A percentile compares a stretch with the other conserved stretches of the same genome.
Evolutionary conservation across 2,113 vertebrate species (phyloP).

Genomic region (Penelope pileata): DNA sequence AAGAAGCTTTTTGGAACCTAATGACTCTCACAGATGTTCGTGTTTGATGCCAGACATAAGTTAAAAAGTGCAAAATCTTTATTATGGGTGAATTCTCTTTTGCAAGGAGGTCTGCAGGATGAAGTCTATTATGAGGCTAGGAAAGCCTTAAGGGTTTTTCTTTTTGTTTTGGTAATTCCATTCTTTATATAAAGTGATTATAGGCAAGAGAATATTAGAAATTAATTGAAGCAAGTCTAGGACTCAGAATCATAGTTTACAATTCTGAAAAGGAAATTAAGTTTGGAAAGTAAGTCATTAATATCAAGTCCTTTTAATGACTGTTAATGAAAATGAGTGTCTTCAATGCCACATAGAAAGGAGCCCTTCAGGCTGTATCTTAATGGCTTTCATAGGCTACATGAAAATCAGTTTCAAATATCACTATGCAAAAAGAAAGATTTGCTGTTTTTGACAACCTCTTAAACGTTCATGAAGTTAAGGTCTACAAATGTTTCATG

Average conservation of each 20-base stretch:
- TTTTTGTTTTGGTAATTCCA: not conserved
- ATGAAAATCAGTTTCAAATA: not conserved
- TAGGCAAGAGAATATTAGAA: not conserved
- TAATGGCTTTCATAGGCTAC: not conserved
- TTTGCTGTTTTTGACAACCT: not conserved
- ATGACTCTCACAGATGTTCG: not conserved
- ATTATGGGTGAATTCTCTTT: not conserved
- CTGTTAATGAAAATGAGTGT: not conserved
- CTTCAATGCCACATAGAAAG: not conserved
- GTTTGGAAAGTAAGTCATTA: conserved; percentile 1
- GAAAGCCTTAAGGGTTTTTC: not conserved
- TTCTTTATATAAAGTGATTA: not conserved
- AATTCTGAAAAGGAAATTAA: conserved; percentile 17
- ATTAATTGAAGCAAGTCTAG: not conserved
- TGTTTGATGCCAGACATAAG: not conserved
- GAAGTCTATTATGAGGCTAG: not conserved
- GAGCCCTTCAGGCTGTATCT: not conserved
- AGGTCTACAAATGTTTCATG: not conserved
- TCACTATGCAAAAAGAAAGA: not conserved
- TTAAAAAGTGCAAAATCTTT: not conserved
- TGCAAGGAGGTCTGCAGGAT: not conserved
- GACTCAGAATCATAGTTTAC: not conserved
- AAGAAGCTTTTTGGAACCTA: not conserved
- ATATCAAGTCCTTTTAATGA: conserved; percentile 36
- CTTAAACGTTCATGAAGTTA: not conserved